phyloP scores from a whole-genome alignment of 2,797 vertebrate genomes.

The Synanceia verrucosa region DNA sequence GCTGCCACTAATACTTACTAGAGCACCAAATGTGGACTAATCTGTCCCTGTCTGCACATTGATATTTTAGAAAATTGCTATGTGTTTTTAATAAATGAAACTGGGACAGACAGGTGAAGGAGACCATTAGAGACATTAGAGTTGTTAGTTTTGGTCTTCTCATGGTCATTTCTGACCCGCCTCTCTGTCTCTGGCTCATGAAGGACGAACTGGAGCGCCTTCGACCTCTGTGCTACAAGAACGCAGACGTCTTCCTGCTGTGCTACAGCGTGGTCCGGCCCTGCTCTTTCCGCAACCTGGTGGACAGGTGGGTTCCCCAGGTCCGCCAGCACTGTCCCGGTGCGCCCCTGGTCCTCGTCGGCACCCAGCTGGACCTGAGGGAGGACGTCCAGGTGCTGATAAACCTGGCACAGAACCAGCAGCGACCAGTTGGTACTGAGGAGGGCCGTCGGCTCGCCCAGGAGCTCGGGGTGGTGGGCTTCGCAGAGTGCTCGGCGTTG shows the following conservation, averaged over 20 bases:
- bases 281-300: slow-evolving; percentile 87
- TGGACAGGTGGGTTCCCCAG: slow-evolving; percentile 87
- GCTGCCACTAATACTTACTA: no score
- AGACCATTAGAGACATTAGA: neutral
- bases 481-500: slow-evolving; percentile 77
- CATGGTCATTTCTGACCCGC: neutral
- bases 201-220: slow-evolving; percentile 83
- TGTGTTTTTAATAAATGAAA: neutral
- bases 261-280: slow-evolving; percentile 93
- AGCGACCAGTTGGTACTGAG: slow-evolving; percentile 85
- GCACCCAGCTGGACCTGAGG: slow-evolving; percentile 89
- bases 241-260: slow-evolving; percentile 89
- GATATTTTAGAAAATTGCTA: no score
- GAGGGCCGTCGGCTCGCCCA: slow-evolving; percentile 84
- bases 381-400: slow-evolving; percentile 93
- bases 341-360: slow-evolving; percentile 87
- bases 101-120: neutral
- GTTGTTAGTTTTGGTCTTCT: neutral
- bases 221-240: slow-evolving; percentile 89
- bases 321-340: slow-evolving; percentile 87
- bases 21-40: no score
- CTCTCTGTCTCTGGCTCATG: neutral
- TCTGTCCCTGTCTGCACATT: no score
- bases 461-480: slow-evolving; percentile 83
- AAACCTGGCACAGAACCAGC: slow-evolving; percentile 85